These are phyloP conservation scores for Ranitomeya imitator DNA, from an alignment of 2,113 vertebrate genomes.

Conservation along the genomic window DNA sequence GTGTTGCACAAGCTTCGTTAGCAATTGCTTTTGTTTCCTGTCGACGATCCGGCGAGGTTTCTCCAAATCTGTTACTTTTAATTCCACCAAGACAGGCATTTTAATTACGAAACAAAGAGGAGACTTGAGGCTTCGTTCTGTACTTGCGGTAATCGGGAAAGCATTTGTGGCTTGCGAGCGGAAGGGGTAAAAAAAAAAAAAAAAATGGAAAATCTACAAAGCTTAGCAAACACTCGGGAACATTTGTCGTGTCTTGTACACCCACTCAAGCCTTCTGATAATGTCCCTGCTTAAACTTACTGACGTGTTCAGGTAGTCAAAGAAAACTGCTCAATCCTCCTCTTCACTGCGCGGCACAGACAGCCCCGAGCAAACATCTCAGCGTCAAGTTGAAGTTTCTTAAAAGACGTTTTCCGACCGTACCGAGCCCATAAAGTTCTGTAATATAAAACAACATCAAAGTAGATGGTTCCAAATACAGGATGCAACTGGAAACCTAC, in stretches of 20 bases:
- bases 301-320: constrained; percentile 22
- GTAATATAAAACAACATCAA: no score
- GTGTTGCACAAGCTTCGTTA: background rate
- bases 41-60: background rate
- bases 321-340: background rate
- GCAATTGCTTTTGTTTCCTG: background rate
- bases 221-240: constrained; percentile 39
- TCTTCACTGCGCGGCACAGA: background rate
- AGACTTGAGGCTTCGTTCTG: background rate
- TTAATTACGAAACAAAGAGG: constrained; percentile 35
- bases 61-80: background rate
- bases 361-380: background rate
- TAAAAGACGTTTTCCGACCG: no score
- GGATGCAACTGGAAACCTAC: background rate
- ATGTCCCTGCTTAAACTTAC: constrained; percentile 24
- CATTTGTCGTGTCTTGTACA: constrained; percentile 29
- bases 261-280: constrained; percentile 19
- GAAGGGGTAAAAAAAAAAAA: background rate
- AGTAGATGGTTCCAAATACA: background rate
- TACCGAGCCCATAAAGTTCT: no score
- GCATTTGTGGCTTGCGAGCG: constrained; percentile 25
- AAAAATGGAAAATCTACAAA: background rate
- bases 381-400: no score
- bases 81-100: constrained; percentile 5
- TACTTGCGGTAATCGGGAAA: background rate